These are phyloP conservation scores for Sterrhoptilus dennistouni DNA, from an alignment of 2,113 vertebrate genomes.

Conservation along the genomic window DNA sequence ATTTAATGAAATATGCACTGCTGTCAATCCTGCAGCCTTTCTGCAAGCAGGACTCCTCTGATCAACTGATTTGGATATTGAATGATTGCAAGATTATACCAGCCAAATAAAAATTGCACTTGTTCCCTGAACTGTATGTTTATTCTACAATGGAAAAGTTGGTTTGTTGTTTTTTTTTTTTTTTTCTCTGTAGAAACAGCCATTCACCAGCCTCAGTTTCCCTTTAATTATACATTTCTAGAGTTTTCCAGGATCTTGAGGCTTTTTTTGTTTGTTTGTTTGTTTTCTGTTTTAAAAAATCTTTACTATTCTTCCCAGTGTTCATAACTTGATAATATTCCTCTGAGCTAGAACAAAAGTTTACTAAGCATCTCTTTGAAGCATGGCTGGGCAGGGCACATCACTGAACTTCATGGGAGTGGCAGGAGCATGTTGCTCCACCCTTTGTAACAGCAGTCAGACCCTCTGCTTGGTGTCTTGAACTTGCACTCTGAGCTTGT, in stretches of 20 bases:
- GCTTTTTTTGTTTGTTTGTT: background rate
- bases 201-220: background rate
- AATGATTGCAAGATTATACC: background rate
- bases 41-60: background rate
- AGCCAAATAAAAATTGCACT: background rate
- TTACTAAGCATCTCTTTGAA: background rate
- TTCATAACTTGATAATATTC: background rate
- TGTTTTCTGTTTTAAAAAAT: background rate
- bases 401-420: background rate
- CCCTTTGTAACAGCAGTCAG: background rate
- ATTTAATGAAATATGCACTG: background rate
- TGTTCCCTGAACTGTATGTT: background rate
- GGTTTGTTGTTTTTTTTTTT: too few relatives aligned
- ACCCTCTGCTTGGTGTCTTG: background rate
- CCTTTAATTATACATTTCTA: background rate
- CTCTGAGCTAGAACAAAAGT: background rate
- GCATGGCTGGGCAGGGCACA: background rate
- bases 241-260: background rate
- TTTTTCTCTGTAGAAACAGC: background rate
- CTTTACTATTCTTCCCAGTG: background rate
- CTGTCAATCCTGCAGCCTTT: background rate
- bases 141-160: background rate
- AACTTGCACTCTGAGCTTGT: background rate
- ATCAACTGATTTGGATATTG: background rate
- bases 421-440: background rate